A percentile compares a stretch with the other conserved stretches of the same genome.
These are phyloP conservation scores for Hyaena hyaena DNA, from an alignment of 2,113 vertebrate species.

Conservation along the genomic window DNA sequence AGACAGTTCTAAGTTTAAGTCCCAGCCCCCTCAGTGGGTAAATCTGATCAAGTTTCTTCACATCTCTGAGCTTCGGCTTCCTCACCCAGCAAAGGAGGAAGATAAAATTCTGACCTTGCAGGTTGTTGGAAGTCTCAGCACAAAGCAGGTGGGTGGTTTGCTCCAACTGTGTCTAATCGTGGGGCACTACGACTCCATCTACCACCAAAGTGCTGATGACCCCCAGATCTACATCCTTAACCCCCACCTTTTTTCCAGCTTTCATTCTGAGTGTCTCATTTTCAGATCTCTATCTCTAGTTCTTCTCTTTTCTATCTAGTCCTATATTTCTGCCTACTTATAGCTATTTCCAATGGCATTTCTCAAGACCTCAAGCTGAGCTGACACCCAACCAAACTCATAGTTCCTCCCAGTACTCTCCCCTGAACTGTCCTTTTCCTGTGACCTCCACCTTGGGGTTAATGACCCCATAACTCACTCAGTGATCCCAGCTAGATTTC, in stretches of 20 bases:
- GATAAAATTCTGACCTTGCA: neutral
- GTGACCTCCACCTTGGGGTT: neutral
- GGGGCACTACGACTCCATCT: neutral
- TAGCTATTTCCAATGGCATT: neutral
- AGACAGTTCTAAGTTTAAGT: neutral
- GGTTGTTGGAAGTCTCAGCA: neutral
- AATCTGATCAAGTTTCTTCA: neutral
- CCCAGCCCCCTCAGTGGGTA: neutral
- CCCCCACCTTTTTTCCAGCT: neutral
- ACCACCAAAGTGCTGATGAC: neutral
- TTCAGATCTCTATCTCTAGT: neutral
- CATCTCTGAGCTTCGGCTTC: neutral
- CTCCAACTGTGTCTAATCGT: neutral
- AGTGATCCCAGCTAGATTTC: neutral
- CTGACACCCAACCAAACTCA: neutral
- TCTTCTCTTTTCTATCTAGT: neutral
- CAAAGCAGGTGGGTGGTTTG: neutral
- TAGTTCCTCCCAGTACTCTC: neutral
- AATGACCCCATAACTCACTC: neutral
- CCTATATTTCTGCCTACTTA: neutral
- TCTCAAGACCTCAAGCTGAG: conserved; percentile 1
- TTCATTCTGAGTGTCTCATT: neutral
- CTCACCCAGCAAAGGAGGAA: neutral
- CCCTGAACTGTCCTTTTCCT: neutral
- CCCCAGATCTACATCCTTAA: neutral